Base-by-base conservation (phyloP, 2,113 vertebrate species). In the Holacanthus passer region DNA sequence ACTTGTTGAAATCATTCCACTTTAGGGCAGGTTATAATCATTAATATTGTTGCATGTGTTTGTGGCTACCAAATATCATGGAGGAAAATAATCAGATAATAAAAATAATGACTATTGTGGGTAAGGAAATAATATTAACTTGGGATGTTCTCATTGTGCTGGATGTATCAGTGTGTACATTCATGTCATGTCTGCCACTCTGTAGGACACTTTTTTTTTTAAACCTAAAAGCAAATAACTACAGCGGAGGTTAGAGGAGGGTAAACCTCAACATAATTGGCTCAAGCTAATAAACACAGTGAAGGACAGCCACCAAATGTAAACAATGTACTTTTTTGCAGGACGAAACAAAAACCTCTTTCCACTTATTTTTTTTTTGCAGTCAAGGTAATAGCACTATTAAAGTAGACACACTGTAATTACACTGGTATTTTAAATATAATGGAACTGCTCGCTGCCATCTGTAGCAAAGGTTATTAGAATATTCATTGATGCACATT, bases 401-500 rank as follows among this genome's bases (percentile, higher is more conserved):
- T 50, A 59, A 59, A 60, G 70, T 48, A 47, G 70, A 35, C 72
- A 37, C n/a, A n/a, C n/a, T n/a, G n/a, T 29, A 52, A 63, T 39
- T 63, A 39, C 45, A 63, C 22, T 62, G 71, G 31, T 19, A 32
- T 43, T 47, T 60, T 19, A 60, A 60, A 60, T 60, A 37, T 60
- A 60, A 47, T 62, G 14, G 41, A 35, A n/a, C 41, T 48, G 62
- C 31, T 62, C n/a, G 63, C 16, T 13, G 71, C 31, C 31, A 50
- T 74, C 58, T 50, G 48, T 53, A 69, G 32, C 22, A 69, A 24
- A 27, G 72, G 45, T 37, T 74, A 63, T 74, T 41, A 29, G 16
- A 74, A 74, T 52, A 63, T 39, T 63, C 64, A 52, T 63, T 63
- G 59, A 22, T 74, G 72, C 45, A 52, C 72, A 74, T 52, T 37